phyloP scores from a whole-genome alignment of 2,113 vertebrate species.

The Aleadryas rufinucha region DNA sequence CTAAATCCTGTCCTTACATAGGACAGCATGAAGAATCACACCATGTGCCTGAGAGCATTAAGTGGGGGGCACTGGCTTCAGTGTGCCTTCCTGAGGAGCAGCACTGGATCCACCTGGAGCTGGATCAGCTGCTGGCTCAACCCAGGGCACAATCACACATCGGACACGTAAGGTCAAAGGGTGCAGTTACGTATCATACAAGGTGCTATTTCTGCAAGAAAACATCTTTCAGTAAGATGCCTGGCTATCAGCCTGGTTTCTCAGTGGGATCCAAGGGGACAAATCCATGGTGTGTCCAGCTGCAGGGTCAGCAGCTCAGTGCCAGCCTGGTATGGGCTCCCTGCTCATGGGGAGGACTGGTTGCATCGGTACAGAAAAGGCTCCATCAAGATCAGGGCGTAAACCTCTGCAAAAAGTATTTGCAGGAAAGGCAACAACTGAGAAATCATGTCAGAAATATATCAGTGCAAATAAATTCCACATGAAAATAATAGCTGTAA shows the following conservation, averaged over 20 bases:
- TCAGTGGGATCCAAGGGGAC: not conserved
- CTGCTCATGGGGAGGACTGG: not conserved
- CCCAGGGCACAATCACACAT: not conserved
- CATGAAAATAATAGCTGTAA: not conserved
- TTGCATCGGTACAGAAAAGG: rapidly evolving
- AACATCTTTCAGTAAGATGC: not conserved
- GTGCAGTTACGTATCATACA: rapidly evolving
- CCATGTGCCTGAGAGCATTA: not conserved
- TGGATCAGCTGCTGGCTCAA: not conserved
- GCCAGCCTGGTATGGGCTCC: not conserved
- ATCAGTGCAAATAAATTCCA: not conserved
- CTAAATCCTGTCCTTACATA: not conserved
- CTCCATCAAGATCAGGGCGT: not conserved
- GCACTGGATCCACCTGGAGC: not conserved
- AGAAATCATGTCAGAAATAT: not conserved
- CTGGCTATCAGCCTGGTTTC: not conserved
- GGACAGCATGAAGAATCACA: not conserved
- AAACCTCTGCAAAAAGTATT: not conserved
- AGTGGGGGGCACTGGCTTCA: rapidly evolving
- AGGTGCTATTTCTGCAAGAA: not conserved
- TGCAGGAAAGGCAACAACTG: not conserved
- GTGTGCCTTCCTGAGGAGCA: rapidly evolving
- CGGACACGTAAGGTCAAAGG: rapidly evolving
- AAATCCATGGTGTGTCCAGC: rapidly evolving
- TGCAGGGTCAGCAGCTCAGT: not conserved